Conservation (phyloP, 2,797 vertebrate genomes). For the Crocidura indochinensis region DNA sequence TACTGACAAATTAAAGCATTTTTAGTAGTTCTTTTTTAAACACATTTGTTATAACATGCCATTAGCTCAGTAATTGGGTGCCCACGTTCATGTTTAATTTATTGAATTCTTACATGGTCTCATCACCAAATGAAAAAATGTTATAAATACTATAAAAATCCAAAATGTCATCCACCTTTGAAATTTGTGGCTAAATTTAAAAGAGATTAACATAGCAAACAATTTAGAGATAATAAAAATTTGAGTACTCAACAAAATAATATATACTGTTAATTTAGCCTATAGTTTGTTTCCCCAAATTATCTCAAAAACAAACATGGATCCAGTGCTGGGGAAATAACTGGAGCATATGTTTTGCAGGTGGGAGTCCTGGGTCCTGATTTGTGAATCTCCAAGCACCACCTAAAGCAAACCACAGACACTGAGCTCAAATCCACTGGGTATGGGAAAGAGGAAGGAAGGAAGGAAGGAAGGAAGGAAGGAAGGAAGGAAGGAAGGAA, state of each 20-base stretch:
- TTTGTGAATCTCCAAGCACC: too few relatives aligned
- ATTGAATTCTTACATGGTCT: constrained; percentile 6
- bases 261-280: background rate
- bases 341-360: too few relatives aligned
- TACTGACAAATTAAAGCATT: constrained; percentile 15
- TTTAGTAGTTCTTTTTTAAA: background rate
- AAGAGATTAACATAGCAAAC: constrained; percentile 51
- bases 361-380: too few relatives aligned
- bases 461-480: too few relatives aligned
- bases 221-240: constrained; percentile 42
- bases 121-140: constrained; percentile 31
- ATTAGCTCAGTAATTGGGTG: background rate
- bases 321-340: too few relatives aligned
- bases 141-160: background rate
- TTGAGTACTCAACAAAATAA: constrained; percentile 47
- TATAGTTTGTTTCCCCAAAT: background rate
- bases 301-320: constrained; percentile 37
- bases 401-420: too few relatives aligned
- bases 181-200: constrained; percentile 8
- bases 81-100: background rate
- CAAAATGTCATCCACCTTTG: constrained; percentile 26
- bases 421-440: too few relatives aligned
- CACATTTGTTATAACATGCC: constrained; percentile 25
- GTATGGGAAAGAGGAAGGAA: too few relatives aligned
- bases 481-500: too few relatives aligned